A percentile compares a stretch with the other conserved stretches of the same genome.
Evolutionary conservation across 1,140 invertebrate genomes (phyloP).

Genomic region (Nephotettix cincticeps): DNA sequence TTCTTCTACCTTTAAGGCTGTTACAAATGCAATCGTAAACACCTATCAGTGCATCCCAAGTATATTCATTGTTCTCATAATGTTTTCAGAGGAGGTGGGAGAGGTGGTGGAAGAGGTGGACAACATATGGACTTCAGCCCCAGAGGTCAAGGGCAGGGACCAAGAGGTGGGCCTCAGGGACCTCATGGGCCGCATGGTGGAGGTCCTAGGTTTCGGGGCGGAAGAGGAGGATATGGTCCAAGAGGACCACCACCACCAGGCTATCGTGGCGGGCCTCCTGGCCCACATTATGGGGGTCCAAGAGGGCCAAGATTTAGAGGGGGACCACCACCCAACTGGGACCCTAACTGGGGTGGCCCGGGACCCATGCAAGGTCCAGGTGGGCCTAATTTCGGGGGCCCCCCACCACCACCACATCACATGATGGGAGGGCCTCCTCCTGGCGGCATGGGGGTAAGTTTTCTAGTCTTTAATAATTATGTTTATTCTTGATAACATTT

Average conservation of each 20-base stretch:
- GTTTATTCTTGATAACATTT: too few relatives aligned
- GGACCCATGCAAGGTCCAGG: slow-evolving; percentile 56
- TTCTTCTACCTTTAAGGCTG: not conserved
- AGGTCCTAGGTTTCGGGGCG: slow-evolving; percentile 49
- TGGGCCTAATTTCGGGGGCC: slow-evolving; percentile 39
- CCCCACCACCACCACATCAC: slow-evolving; percentile 50
- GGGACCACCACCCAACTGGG: slow-evolving; percentile 50
- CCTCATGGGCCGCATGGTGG: slow-evolving; percentile 26
- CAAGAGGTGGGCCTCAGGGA: slow-evolving; percentile 51
- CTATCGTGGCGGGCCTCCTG: slow-evolving; percentile 32
- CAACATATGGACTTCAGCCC: slow-evolving; percentile 32
- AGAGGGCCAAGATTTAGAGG: slow-evolving; percentile 49
- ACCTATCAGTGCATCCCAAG: not conserved
- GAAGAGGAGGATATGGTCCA: slow-evolving; percentile 51
- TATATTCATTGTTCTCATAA: not conserved
- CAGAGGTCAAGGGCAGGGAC: slow-evolving; percentile 58
- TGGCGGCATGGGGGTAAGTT: slow-evolving; percentile 44
- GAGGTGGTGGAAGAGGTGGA: slow-evolving; percentile 33
- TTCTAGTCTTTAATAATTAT: too few relatives aligned
- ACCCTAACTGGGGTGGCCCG: slow-evolving; percentile 59
- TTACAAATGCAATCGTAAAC: not conserved
- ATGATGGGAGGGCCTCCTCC: slow-evolving; percentile 55
- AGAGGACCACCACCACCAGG: slow-evolving; percentile 48
- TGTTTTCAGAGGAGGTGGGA: slow-evolving; percentile 36
- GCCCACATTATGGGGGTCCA: slow-evolving; percentile 49